Percentiles rank a stretch among this genome's conserved stretches.
These are phyloP conservation scores for Discoglossus pictus DNA, from an alignment of 2,797 vertebrate species.

Conservation along the genomic window DNA sequence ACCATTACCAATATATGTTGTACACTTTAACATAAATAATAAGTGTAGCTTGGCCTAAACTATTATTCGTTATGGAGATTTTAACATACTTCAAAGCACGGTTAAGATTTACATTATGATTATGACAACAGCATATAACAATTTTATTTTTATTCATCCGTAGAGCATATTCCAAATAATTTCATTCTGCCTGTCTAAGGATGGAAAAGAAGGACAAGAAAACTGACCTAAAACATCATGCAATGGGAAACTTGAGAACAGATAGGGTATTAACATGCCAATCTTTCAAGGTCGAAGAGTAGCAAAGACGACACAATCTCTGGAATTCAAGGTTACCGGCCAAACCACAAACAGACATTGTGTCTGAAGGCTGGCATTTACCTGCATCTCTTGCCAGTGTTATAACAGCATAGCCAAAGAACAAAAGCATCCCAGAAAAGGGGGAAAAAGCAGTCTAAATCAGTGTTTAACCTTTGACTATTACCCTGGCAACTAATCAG, in stretches of 20 bases:
- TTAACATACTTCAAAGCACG: too few species aligned
- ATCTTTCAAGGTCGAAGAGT: constrained; percentile 48
- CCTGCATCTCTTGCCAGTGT: constrained; percentile 38
- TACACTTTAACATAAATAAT: too few species aligned
- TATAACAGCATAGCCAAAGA: constrained; percentile 12
- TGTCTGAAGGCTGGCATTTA: constrained; percentile 47
- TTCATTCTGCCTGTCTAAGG: not conserved
- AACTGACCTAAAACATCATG: constrained; percentile 32
- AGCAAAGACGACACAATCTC: constrained; percentile 49
- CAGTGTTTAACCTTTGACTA: not conserved
- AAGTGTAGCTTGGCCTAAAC: too few species aligned
- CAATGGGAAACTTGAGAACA: constrained; percentile 41
- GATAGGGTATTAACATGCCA: constrained; percentile 49
- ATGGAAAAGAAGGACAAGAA: constrained; percentile 15
- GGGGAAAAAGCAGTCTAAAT: not conserved
- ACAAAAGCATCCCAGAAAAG: constrained; percentile 13
- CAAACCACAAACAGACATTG: constrained; percentile 48
- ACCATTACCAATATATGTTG: too few species aligned
- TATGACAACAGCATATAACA: too few species aligned
- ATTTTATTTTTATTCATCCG: too few species aligned
- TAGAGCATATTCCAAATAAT: not conserved
- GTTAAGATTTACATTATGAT: too few species aligned
- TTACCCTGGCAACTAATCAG: too few species aligned
- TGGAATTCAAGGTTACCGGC: constrained; percentile 48
- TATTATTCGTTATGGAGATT: too few species aligned